phyloP scores from a whole-genome alignment of 1,140 invertebrate genomes.

The Coboldia fuscipes region DNA sequence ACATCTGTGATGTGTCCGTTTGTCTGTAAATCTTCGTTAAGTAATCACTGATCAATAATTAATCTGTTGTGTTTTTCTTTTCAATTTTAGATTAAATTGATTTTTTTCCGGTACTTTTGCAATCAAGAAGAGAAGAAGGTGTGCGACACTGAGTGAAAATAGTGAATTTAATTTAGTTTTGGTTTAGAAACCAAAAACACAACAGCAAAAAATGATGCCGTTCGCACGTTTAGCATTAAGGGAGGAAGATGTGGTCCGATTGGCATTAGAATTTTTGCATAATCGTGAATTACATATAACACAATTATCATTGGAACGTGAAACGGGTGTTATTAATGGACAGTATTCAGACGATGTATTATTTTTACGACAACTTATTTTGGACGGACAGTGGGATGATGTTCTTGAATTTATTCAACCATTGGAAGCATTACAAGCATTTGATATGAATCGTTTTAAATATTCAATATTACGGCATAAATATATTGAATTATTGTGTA shows the following conservation, averaged over 20 bases:
- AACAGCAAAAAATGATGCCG: too few species aligned
- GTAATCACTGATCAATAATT: too few species aligned
- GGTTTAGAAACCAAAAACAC: too few species aligned
- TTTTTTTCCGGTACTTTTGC: too few species aligned
- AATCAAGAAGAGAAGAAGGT: too few species aligned
- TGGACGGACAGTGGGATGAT: conserved; percentile 97
- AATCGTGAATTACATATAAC: conserved; percentile 75
- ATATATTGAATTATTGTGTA: conserved; percentile 84
- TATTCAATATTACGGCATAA: conserved; percentile 81
- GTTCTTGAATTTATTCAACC: conserved; percentile 91
- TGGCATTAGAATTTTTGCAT: conserved; percentile 81
- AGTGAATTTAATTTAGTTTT: too few species aligned
- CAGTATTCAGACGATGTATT: conserved; percentile 78
- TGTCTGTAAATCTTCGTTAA: too few species aligned
- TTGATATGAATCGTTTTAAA: conserved; percentile 60
- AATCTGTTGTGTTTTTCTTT: too few species aligned
- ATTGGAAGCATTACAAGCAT: conserved; percentile 56
- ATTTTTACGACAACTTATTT: conserved; percentile 79
- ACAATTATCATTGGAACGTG: conserved; percentile 78
- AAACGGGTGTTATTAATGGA: conserved; percentile 90
- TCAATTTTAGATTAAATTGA: too few species aligned
- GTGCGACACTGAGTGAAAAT: too few species aligned
- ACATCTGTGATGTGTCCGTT: too few species aligned
- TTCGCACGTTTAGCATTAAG: conserved; percentile 60
- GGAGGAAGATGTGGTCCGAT: conserved; percentile 79